These are phyloP conservation scores for Enteromius unitaeniatus DNA, from an alignment of 2,797 vertebrate genomes.

Conservation along the genomic window DNA sequence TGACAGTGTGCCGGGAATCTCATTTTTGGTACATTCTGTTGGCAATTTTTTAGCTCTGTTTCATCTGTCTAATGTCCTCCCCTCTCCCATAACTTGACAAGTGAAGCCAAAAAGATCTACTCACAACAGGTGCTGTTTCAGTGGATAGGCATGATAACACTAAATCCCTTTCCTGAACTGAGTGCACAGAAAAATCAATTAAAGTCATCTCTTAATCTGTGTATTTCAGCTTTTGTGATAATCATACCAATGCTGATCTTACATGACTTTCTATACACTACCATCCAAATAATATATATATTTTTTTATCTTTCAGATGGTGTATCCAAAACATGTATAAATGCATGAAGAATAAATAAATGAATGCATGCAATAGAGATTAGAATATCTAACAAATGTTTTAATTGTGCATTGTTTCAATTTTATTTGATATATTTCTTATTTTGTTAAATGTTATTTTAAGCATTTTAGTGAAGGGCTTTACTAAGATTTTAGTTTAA, in stretches of 20 bases:
- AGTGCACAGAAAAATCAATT: background rate
- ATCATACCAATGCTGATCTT: background rate
- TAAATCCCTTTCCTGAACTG: constrained; percentile 36
- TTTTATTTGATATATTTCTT: background rate
- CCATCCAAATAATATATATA: background rate
- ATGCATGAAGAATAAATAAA: background rate
- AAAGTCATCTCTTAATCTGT: background rate
- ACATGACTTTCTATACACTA: background rate
- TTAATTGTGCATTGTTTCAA: background rate
- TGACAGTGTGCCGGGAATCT: constrained; percentile 47
- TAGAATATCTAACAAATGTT: background rate
- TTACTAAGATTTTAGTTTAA: background rate
- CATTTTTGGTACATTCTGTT: constrained; percentile 36
- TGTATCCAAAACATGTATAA: too few species aligned
- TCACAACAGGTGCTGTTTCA: constrained; percentile 12
- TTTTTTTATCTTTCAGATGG: too few species aligned
- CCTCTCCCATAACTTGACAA: background rate
- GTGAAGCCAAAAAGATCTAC: background rate
- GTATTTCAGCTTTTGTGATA: background rate
- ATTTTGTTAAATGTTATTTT: background rate
- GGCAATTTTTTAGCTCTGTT: background rate
- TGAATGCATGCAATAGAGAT: background rate
- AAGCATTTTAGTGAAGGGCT: background rate
- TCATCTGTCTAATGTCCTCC: background rate
- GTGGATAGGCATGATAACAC: constrained; percentile 11